Conservation (phyloP, 2,113 vertebrate genomes). For the Pyrgilauda ruficollis region DNA sequence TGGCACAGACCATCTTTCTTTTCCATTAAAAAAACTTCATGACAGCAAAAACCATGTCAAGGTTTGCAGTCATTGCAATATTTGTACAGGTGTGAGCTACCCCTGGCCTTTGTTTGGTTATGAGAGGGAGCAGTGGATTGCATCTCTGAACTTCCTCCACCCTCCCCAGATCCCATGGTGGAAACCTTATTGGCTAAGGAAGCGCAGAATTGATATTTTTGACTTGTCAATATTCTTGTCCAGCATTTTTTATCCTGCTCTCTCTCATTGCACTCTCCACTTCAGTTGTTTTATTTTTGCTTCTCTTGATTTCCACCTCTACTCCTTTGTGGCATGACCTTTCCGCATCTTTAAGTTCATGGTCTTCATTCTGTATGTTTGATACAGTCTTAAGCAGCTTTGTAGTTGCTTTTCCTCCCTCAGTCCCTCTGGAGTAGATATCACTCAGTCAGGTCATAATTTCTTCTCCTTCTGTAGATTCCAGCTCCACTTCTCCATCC, state of each 20-base stretch:
- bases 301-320: conserved; percentile 11
- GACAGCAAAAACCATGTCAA: fast-evolving
- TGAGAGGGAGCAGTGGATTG: neutral
- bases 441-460: neutral
- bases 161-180: neutral
- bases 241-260: neutral
- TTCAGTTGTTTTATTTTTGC: conserved; percentile 1
- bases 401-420: conserved; percentile 3
- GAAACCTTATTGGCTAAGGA: neutral
- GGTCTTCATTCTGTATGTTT: conserved; percentile 10
- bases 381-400: conserved; percentile 29
- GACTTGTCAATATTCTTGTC: neutral
- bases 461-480: neutral
- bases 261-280: neutral
- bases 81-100: neutral
- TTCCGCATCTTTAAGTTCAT: conserved; percentile 28
- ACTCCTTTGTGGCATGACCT: conserved; percentile 25
- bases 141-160: neutral
- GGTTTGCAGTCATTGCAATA: neutral
- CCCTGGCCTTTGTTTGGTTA: neutral
- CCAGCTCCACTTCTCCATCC: neutral
- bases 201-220: neutral
- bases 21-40: neutral
- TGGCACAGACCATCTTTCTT: neutral
- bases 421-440: conserved; percentile 4